Evolutionary conservation across 30 jellyfish, hydroid and myxozoan species (phyloP).

Genomic region (Mastigias papua): DNA sequence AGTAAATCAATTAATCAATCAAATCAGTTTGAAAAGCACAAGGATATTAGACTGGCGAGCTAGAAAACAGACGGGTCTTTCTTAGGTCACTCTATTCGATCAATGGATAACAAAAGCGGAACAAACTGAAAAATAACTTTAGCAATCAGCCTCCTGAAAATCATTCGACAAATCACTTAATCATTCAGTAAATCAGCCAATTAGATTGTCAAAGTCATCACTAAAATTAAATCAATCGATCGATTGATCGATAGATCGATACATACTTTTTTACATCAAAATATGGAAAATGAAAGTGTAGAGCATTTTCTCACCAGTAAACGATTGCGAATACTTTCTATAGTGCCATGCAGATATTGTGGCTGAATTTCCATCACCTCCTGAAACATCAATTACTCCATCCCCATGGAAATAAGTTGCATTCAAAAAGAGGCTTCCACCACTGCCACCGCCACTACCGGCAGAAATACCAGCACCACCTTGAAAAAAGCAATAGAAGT

Average conservation of each 20-base stretch:
- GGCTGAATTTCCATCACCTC: slow-evolving; percentile 64
- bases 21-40: too few relatives aligned
- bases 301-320: background rate
- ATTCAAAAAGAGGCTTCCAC: slow-evolving; percentile 60
- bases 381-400: slow-evolving; percentile 65
- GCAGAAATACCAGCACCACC: slow-evolving; percentile 68
- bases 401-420: slow-evolving; percentile 63
- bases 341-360: slow-evolving; percentile 25
- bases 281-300: background rate
- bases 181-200: background rate
- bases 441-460: slow-evolving; percentile 85
- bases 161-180: background rate
- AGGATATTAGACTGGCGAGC: too few relatives aligned
- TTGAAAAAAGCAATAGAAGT: background rate
- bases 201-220: background rate
- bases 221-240: background rate
- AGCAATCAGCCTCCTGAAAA: too few relatives aligned
- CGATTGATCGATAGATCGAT: background rate
- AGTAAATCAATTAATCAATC: too few relatives aligned
- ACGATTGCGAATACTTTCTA: background rate
- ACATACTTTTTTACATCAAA: background rate
- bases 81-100: too few relatives aligned
- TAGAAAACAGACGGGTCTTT: too few relatives aligned
- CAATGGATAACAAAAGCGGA: too few relatives aligned
- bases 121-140: too few relatives aligned